These are phyloP conservation scores for Amiota minor DNA, from an alignment of 2,888 invertebrate species.

Conservation along the genomic window DNA sequence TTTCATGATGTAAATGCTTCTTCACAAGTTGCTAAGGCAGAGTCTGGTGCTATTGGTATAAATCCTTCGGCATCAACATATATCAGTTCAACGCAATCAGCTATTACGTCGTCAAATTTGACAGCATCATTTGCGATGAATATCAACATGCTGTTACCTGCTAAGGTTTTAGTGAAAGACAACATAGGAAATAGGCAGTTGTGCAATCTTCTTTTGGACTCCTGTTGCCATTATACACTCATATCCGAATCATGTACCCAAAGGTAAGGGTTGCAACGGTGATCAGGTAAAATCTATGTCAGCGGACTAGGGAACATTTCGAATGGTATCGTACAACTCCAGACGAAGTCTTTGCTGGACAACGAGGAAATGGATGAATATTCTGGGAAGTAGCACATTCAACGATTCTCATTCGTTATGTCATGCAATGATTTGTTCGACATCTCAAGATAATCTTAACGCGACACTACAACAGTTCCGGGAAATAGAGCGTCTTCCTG, in stretches of 20 bases:
- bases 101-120: not conserved
- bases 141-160: not conserved
- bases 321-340: not conserved
- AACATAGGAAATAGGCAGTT: too few species aligned
- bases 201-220: too few species aligned
- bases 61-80: not conserved
- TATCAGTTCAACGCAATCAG: not conserved
- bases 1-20: too few species aligned
- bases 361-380: not conserved
- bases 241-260: not conserved
- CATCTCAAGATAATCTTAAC: too few species aligned
- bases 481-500: too few species aligned
- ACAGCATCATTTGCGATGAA: not conserved
- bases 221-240: not conserved
- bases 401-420: too few species aligned
- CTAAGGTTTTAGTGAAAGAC: too few species aligned
- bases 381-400: too few species aligned
- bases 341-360: not conserved
- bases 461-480: too few species aligned
- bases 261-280: not conserved
- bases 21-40: too few species aligned
- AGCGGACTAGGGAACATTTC: not conserved
- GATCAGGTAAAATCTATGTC: not conserved
- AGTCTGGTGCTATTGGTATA: too few species aligned
- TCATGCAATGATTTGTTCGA: too few species aligned